phyloP scores from a whole-genome alignment of 2,113 vertebrate genomes.

The Grantiella picta region DNA sequence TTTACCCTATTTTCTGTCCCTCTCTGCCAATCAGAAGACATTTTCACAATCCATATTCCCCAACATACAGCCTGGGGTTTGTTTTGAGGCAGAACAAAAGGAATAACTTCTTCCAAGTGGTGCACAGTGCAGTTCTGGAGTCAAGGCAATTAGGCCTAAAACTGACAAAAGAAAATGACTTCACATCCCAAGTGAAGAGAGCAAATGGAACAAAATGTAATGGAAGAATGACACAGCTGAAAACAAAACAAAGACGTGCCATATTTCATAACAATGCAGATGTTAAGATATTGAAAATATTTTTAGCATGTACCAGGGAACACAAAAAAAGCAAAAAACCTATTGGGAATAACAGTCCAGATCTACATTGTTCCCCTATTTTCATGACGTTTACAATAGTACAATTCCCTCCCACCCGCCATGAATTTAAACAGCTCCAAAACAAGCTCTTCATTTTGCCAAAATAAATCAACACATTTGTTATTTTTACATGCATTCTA shows the following conservation, averaged over 20 bases:
- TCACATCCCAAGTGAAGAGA: conserved; percentile 35
- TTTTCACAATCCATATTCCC: background rate
- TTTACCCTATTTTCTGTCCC: background rate
- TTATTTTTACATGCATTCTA: background rate
- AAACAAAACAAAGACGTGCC: conserved; percentile 53
- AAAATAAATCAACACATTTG: background rate
- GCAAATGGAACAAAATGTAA: conserved; percentile 33
- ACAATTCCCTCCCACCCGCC: background rate
- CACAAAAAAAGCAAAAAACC: conserved; percentile 10
- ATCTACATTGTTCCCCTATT: conserved; percentile 17
- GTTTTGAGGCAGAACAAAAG: conserved; percentile 18
- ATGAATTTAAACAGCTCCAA: background rate
- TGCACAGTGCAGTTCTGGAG: background rate
- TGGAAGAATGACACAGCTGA: conserved; percentile 46
- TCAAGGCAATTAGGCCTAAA: background rate
- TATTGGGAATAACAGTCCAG: conserved; percentile 11
- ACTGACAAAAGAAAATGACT: conserved; percentile 44
- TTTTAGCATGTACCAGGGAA: conserved; percentile 35
- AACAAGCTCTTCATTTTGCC: background rate
- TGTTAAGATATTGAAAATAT: conserved; percentile 54
- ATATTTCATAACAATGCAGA: conserved; percentile 53
- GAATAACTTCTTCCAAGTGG: conserved; percentile 25
- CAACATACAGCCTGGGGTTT: background rate
- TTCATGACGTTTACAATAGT: background rate
- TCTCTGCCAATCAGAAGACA: background rate